Percentiles rank a stretch among this genome's conserved stretches.
Conservation (phyloP, 2,797 vertebrate genomes). For the Dermochelys coriacea region DNA sequence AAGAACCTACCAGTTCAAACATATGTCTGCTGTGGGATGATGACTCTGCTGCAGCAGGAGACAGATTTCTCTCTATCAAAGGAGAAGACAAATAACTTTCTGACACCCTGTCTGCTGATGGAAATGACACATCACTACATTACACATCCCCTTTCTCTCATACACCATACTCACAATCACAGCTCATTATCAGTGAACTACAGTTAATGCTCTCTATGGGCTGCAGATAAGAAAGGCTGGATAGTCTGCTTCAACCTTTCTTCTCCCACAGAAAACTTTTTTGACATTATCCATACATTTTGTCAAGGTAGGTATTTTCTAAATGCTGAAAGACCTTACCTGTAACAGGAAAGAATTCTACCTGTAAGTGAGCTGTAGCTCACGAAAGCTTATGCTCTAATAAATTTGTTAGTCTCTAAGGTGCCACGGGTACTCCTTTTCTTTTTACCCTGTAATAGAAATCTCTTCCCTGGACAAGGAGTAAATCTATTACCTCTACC, state of each 20-base stretch:
- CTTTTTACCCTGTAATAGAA: constrained; percentile 55
- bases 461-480: constrained; percentile 11
- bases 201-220: constrained; percentile 8
- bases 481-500: constrained; percentile 7
- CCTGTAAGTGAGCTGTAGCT: too few species aligned
- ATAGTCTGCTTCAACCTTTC: constrained; percentile 7
- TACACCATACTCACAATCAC: constrained; percentile 17
- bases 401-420: too few species aligned
- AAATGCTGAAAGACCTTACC: constrained; percentile 45
- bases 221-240: neutral
- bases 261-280: neutral
- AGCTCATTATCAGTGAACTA: constrained; percentile 46
- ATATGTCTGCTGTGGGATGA: fast-evolving
- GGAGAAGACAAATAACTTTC: constrained; percentile 38
- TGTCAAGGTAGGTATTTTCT: constrained; percentile 23
- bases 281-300: constrained; percentile 26
- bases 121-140: constrained; percentile 38
- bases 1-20: constrained; percentile 6
- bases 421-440: too few species aligned
- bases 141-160: neutral
- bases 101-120: neutral
- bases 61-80: constrained; percentile 23
- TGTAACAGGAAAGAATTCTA: neutral
- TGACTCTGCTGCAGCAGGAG: neutral
- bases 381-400: too few species aligned